phyloP scores from a whole-genome alignment of 2,888 invertebrate species.

The Cheilosia vulpina region DNA sequence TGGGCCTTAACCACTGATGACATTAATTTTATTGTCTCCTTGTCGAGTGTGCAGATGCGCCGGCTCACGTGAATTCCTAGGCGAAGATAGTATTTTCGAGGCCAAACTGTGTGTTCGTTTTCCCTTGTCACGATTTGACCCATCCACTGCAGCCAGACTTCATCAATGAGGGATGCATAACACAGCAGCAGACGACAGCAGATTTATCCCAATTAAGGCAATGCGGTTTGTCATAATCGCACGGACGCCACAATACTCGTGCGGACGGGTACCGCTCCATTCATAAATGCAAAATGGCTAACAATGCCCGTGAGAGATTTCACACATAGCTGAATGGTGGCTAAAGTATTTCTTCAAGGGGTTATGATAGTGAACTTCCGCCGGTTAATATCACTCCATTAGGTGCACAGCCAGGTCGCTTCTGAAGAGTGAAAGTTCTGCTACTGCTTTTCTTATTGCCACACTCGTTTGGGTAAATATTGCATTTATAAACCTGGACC shows the following conservation, averaged over 20 bases:
- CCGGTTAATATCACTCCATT: constrained; percentile 23
- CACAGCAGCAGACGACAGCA: constrained; percentile 37
- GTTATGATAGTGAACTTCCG: not conserved
- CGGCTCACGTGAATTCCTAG: constrained; percentile 50
- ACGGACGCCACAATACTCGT: constrained; percentile 8
- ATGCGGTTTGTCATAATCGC: not conserved
- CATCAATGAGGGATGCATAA: not conserved
- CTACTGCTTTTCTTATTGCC: constrained; percentile 20
- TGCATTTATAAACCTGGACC: constrained; percentile 25
- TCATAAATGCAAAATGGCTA: not conserved
- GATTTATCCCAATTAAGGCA: constrained; percentile 46
- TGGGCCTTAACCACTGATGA: constrained; percentile 29
- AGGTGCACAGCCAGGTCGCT: not conserved
- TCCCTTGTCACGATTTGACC: constrained; percentile 72
- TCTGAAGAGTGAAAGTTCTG: constrained; percentile 64
- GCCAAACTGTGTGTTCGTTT: constrained; percentile 49
- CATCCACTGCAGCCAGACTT: not conserved
- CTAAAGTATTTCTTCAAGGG: not conserved
- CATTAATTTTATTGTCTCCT: constrained; percentile 57
- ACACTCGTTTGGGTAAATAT: constrained; percentile 43
- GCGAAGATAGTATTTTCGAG: constrained; percentile 9
- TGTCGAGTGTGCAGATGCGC: constrained; percentile 10
- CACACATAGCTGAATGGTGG: not conserved
- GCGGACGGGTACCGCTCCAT: not conserved
- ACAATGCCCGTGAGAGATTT: not conserved